Evolutionary conservation across 1,140 invertebrate species (phyloP).

Genomic region (Conopomorpha cramerella): DNA sequence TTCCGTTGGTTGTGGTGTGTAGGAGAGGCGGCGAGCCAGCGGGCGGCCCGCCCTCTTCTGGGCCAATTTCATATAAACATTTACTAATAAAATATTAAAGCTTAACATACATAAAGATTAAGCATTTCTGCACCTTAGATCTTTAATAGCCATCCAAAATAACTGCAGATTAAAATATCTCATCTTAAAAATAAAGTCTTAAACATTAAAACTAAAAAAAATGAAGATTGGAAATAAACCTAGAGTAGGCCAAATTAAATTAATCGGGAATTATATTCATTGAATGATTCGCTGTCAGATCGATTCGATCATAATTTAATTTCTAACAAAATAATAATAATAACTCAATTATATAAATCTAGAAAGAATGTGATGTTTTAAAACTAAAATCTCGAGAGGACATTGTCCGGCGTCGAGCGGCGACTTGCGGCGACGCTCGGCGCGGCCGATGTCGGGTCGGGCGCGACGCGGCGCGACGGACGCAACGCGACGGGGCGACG

Average conservation of each 20-base stretch:
- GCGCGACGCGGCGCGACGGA: background rate
- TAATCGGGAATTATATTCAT: constrained; percentile 34
- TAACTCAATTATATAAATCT: constrained; percentile 22
- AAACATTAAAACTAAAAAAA: constrained; percentile 53
- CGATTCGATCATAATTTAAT: constrained; percentile 6
- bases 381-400: constrained; percentile 15
- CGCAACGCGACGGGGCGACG: no score
- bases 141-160: constrained; percentile 60
- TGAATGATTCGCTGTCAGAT: constrained; percentile 36
- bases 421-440: no score
- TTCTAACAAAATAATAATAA: constrained; percentile 15
- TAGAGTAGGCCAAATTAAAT: constrained; percentile 47
- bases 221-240: constrained; percentile 31
- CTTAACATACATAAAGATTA: constrained; percentile 62
- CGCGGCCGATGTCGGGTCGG: no score
- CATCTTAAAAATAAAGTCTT: constrained; percentile 57
- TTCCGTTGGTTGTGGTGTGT: constrained; percentile 15
- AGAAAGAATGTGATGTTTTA: constrained; percentile 27
- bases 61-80: constrained; percentile 57
- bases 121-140: constrained; percentile 58
- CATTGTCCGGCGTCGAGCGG: constrained; percentile 28
- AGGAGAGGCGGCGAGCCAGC: constrained; percentile 9
- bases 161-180: constrained; percentile 59
- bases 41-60: constrained; percentile 25
- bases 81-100: constrained; percentile 62